Conservation (phyloP, 2,797 vertebrate genomes). For the Hapalemur alaotrensis region DNA sequence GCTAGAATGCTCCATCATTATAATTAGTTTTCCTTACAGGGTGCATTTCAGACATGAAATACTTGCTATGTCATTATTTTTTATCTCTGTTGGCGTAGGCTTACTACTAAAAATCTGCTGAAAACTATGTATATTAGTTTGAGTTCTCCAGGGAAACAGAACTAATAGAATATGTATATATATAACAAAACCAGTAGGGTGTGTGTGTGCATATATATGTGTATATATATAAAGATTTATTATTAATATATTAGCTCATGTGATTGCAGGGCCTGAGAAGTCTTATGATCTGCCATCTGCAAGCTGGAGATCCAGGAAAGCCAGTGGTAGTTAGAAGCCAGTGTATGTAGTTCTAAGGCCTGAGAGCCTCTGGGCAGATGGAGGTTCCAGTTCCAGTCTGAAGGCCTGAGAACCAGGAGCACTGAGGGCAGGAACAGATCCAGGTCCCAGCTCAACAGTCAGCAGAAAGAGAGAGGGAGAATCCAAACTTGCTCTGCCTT, state of each 20-base stretch:
- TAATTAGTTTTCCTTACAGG: neutral
- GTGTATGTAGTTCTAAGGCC: neutral
- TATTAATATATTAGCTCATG: neutral
- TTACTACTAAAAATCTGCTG: neutral
- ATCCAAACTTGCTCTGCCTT: neutral
- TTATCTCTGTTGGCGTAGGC: neutral
- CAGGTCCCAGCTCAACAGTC: neutral
- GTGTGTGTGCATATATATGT: neutral
- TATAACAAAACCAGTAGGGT: neutral
- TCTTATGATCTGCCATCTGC: neutral
- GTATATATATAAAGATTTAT: neutral
- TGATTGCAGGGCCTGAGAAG: neutral
- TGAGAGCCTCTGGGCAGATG: neutral
- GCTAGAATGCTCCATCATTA: neutral
- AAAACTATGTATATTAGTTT: neutral
- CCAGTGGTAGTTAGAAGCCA: neutral
- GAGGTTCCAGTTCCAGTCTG: neutral
- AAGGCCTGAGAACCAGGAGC: neutral
- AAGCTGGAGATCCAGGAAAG: neutral
- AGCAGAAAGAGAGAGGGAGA: neutral
- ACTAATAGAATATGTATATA: neutral
- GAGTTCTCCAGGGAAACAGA: neutral
- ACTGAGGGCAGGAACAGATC: neutral
- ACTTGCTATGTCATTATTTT: neutral
- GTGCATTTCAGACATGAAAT: neutral